phyloP scores from a whole-genome alignment of 2,797 vertebrate genomes.

The Nothura maculosa region DNA sequence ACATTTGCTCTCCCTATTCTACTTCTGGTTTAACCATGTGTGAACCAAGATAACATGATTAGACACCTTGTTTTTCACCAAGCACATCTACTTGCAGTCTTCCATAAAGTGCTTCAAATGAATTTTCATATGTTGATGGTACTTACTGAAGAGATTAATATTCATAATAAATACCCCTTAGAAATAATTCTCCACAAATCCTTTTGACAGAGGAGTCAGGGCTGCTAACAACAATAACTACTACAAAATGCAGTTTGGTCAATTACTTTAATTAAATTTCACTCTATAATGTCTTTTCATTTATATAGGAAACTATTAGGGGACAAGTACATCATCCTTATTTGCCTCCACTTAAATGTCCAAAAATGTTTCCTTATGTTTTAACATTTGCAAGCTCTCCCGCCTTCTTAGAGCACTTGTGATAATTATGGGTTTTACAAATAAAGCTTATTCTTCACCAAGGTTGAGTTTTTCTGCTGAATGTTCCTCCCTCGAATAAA shows the following conservation, averaged over 20 bases:
- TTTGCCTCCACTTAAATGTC: slow-evolving; percentile 62
- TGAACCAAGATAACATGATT: slow-evolving; percentile 79
- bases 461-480: slow-evolving; percentile 61
- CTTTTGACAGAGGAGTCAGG: slow-evolving; percentile 88
- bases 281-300: slow-evolving; percentile 86
- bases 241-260: slow-evolving; percentile 92
- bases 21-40: slow-evolving; percentile 69
- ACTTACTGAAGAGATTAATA: slow-evolving; percentile 84
- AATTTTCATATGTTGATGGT: slow-evolving; percentile 84
- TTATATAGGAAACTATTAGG: slow-evolving; percentile 83
- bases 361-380: slow-evolving; percentile 57
- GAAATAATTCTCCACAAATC: slow-evolving; percentile 81
- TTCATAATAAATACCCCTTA: slow-evolving; percentile 86
- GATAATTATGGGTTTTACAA: slow-evolving; percentile 77
- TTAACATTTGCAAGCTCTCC: slow-evolving; percentile 61
- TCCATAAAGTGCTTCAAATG: slow-evolving; percentile 81
- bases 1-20: slow-evolving; percentile 40
- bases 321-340: slow-evolving; percentile 65
- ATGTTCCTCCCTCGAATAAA: slow-evolving; percentile 61
- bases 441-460: slow-evolving; percentile 63
- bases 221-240: slow-evolving; percentile 88
- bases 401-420: slow-evolving; percentile 63
- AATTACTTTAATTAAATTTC: slow-evolving; percentile 95
- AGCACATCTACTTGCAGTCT: slow-evolving; percentile 75
- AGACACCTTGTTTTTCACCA: slow-evolving; percentile 68